A percentile compares a stretch with the other conserved stretches of the same genome.
Evolutionary conservation across 2,888 invertebrate species (phyloP).

Genomic region (Lycaena phlaeas): DNA sequence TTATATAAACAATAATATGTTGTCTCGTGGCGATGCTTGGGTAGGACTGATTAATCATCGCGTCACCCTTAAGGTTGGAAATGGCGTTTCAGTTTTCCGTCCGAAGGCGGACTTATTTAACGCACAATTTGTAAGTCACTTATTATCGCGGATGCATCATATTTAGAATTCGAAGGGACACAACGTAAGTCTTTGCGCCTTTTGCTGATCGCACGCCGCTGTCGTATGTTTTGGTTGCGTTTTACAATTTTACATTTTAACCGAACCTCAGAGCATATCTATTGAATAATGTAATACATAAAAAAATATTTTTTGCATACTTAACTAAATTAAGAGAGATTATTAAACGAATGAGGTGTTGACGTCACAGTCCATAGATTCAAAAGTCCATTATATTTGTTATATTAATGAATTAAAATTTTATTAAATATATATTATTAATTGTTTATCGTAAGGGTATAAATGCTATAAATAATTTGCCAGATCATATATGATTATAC

Average conservation of each 20-base stretch:
- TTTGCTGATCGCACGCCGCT: background rate
- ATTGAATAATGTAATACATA: conserved; percentile 1
- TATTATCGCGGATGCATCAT: background rate
- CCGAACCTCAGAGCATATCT: conserved; percentile 5
- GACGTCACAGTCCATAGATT: conserved; percentile 2
- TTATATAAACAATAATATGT: too few relatives aligned
- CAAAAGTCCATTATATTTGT: background rate
- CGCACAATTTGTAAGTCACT: background rate
- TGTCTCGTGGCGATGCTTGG: too few relatives aligned
- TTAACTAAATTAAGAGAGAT: background rate
- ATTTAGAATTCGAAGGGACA: too few relatives aligned
- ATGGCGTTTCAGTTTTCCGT: too few relatives aligned
- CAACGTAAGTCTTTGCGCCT: background rate
- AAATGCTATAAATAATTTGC: conserved; percentile 1
- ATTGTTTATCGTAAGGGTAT: conserved; percentile 1
- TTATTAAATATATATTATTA: conserved; percentile 5
- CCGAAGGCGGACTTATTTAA: too few relatives aligned
- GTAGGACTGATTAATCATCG: too few relatives aligned
- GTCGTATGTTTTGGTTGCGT: background rate
- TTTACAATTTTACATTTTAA: conserved; percentile 8
- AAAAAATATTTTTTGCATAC: conserved; percentile 3
- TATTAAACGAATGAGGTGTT: background rate
- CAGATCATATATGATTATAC: conserved; percentile 7
- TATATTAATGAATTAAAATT: conserved; percentile 2
- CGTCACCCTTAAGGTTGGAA: too few relatives aligned